phyloP scores from a whole-genome alignment of 1,140 invertebrate species.

The Eueides isabella region DNA sequence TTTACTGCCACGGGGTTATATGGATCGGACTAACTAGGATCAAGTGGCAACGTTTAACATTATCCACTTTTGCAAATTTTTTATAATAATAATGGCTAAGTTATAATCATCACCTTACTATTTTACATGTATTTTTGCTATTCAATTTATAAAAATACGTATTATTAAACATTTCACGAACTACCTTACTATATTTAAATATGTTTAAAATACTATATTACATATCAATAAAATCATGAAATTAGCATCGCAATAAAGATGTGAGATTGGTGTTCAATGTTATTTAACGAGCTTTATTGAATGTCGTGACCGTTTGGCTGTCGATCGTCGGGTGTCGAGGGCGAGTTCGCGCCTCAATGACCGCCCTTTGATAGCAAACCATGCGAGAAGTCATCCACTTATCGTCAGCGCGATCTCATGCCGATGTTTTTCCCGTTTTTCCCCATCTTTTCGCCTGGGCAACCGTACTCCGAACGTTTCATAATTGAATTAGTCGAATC shows the following conservation, averaged over 20 bases:
- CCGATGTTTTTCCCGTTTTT: constrained; percentile 78
- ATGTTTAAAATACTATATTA: not conserved
- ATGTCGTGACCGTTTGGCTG: constrained; percentile 51
- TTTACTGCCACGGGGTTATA: constrained; percentile 62
- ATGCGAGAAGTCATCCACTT: constrained; percentile 80
- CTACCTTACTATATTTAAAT: too few relatives aligned
- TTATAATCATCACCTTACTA: not conserved
- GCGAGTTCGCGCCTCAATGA: constrained; percentile 57
- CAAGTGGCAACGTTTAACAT: constrained; percentile 52
- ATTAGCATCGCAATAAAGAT: constrained; percentile 30
- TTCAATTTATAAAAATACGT: not conserved
- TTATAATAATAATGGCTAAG: constrained; percentile 15
- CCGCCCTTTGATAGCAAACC: constrained; percentile 74
- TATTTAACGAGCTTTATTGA: constrained; percentile 51
- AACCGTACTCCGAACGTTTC: constrained; percentile 66
- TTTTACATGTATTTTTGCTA: too few relatives aligned
- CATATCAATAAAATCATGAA: not conserved
- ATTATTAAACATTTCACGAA: not conserved
- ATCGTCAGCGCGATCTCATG: constrained; percentile 73
- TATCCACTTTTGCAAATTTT: constrained; percentile 40
- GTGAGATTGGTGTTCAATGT: constrained; percentile 35
- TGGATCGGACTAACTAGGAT: constrained; percentile 44
- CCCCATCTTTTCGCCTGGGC: constrained; percentile 71
- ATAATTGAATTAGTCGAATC: constrained; percentile 75
- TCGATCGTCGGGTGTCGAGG: constrained; percentile 50